phyloP scores from a whole-genome alignment of 2,888 invertebrate species.

The Metacarcinus magister region DNA sequence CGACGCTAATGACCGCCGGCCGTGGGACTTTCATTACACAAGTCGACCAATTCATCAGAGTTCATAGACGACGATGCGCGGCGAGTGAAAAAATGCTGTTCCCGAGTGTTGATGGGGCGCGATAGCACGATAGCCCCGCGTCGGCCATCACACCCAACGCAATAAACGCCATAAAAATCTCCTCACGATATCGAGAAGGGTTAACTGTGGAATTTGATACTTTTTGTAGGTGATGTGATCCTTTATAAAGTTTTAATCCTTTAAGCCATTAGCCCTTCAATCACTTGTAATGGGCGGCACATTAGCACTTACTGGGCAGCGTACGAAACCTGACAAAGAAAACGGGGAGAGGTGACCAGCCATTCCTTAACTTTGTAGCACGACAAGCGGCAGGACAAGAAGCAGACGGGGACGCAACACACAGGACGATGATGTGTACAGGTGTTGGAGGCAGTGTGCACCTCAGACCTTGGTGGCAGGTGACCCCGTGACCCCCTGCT shows the following conservation, averaged over 20 bases:
- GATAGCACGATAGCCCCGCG: background rate
- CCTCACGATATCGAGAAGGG: constrained; percentile 61
- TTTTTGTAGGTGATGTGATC: constrained; percentile 75
- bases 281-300: constrained; percentile 79
- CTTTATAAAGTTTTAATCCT: constrained; percentile 77
- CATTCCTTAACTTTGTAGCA: no score
- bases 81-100: background rate
- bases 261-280: constrained; percentile 77
- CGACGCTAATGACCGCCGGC: constrained; percentile 62
- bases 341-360: background rate
- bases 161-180: constrained; percentile 64
- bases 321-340: constrained; percentile 58
- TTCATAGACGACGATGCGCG: background rate
- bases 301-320: constrained; percentile 74
- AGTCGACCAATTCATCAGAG: constrained; percentile 19
- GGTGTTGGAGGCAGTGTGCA: no score
- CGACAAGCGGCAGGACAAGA: no score
- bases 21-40: constrained; percentile 59
- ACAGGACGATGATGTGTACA: no score
- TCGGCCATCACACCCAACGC: background rate
- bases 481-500: no score
- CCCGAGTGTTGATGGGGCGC: background rate
- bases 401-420: no score
- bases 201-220: constrained; percentile 74
- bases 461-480: no score